Evolutionary conservation across 2,113 vertebrate genomes (phyloP).

Genomic region (Mormyrus lacerda): DNA sequence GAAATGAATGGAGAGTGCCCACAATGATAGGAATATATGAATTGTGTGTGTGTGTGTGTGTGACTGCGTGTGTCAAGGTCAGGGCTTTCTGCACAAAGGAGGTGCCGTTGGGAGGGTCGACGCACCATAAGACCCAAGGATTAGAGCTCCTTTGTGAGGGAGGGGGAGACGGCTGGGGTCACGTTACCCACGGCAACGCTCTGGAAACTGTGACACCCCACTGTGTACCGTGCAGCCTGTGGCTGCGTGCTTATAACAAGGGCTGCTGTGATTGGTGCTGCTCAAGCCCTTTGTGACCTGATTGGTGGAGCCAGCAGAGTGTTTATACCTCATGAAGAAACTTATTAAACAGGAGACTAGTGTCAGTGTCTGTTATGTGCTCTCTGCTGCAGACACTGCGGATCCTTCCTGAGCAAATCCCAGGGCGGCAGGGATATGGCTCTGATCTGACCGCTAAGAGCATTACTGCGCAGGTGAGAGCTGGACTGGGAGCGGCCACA

Average conservation of each 20-base stretch:
- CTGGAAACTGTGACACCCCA: background rate
- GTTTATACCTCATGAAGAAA: background rate
- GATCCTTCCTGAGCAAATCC: background rate
- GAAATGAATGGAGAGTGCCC: background rate
- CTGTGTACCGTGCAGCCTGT: background rate
- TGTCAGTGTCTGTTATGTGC: background rate
- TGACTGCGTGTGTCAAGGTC: conserved; percentile 5
- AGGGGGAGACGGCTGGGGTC: background rate
- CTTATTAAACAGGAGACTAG: background rate
- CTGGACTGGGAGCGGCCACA: background rate
- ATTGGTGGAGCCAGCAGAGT: background rate
- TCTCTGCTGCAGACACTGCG: background rate
- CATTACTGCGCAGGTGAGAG: background rate
- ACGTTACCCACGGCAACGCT: background rate
- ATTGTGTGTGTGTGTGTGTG: conserved; percentile 1
- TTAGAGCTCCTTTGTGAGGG: background rate
- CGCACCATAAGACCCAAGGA: background rate
- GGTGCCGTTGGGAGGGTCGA: background rate
- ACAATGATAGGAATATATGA: background rate
- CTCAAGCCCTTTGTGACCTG: background rate
- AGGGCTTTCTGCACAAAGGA: conserved; percentile 15
- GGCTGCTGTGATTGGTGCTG: background rate
- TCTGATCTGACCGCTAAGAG: background rate
- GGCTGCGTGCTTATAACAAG: background rate
- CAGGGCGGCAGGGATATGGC: background rate